These are phyloP conservation scores for Tiphia femorata DNA, from an alignment of 2,888 invertebrate species.

Conservation along the genomic window DNA sequence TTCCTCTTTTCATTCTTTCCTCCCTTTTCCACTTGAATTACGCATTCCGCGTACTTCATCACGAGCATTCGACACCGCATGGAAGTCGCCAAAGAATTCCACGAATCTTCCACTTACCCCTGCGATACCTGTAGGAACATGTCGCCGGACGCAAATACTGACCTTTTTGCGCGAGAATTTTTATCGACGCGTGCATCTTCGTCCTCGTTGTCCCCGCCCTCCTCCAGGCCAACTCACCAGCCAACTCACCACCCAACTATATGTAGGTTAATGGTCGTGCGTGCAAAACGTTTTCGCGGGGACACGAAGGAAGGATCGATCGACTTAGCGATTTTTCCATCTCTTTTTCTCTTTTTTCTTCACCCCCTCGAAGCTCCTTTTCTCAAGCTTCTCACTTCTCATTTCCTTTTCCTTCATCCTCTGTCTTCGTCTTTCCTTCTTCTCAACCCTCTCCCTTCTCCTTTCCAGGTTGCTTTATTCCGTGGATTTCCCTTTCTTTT, in stretches of 20 bases:
- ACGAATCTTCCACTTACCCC: conserved; percentile 13
- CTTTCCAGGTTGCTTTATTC: no score
- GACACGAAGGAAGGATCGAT: not conserved
- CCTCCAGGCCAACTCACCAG: no score
- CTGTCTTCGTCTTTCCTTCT: no score
- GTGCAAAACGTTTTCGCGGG: conserved; percentile 7
- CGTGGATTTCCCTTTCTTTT: no score
- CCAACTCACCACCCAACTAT: no score
- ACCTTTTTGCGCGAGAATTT: conserved; percentile 21
- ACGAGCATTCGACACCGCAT: not conserved
- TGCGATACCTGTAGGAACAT: conserved; percentile 28
- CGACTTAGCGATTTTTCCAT: no score
- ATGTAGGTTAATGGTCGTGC: conserved; percentile 42
- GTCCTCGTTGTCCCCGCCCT: no score
- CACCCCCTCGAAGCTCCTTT: no score
- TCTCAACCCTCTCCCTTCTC: no score
- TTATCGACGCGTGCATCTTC: conserved; percentile 34
- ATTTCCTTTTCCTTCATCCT: no score
- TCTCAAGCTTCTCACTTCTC: no score
- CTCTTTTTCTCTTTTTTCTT: no score
- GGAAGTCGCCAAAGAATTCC: not conserved
- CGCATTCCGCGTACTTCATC: not conserved
- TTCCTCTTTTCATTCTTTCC: not conserved
- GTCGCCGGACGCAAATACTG: conserved; percentile 24
- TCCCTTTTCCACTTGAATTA: not conserved